Base-by-base conservation (phyloP, 2,797 vertebrate genomes). In the Toxotes lorentzi region DNA sequence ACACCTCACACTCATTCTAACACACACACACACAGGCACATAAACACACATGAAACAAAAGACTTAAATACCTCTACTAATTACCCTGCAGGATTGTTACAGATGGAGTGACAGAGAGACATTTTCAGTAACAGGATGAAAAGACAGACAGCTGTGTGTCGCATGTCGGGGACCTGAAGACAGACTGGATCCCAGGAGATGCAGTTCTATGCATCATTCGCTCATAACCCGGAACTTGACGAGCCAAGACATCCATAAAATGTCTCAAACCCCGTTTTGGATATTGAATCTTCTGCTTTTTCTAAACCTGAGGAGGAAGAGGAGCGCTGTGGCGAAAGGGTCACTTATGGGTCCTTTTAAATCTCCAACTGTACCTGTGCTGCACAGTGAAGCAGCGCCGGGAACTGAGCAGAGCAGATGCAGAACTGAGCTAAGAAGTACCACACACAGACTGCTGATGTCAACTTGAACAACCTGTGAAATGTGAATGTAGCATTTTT, bases 401-500 rank as follows among this genome's bases (percentile, higher is more conserved):
- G 71, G 47, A 71, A 73, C 78, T 24, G 71, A 83, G 63, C 71
- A 57, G 77, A 82, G 81, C 53, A 65, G 83, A 86, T 74, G 76
- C 80, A 82, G 87, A 86, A 78, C 76, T 63, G 84, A 88, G 71
- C 59, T 59, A 65, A 74, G 81, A 83, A 74, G 79, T 76, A 81
- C 83, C 86, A 87, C 92, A 94, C 84, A 93, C 91, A 92, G 89
- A 94, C 88, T 91, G 91, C 81, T 90, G 85, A 93, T 88, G 92
- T 94, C 95, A 88, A 89, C 94, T 94, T 93, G 91, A 93, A 95
- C 94, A 96, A 97, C 95, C 96, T 95, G 92, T 95, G 94, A 97
- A 97, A 97, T 97, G 96, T 97, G 96, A 97, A 97, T 94, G 93
- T 92, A 94, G 91, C 93, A 93, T 88, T 89, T 89, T 89, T 91